These are phyloP conservation scores for Lepus oiostolus DNA, from an alignment of 2,797 vertebrate species.

Conservation along the genomic window DNA sequence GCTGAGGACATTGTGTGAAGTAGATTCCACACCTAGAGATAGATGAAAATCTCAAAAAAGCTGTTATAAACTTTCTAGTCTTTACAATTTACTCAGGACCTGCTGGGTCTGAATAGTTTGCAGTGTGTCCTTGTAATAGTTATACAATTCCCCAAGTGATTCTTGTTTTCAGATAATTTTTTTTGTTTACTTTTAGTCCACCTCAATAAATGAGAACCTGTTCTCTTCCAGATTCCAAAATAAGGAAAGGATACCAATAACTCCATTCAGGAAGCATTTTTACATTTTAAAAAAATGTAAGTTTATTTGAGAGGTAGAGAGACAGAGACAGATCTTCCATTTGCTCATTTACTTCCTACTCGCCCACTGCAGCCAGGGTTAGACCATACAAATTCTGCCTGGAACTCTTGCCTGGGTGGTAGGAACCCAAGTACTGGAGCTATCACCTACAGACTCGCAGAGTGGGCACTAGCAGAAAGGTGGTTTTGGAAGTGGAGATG, in stretches of 20 bases:
- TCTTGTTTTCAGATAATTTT: not conserved
- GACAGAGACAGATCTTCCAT: too few species aligned
- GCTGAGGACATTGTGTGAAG: not conserved
- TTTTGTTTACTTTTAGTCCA: not conserved
- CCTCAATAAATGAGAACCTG: not conserved
- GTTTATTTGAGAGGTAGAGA: too few species aligned
- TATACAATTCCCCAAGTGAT: not conserved
- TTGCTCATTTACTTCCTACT: too few species aligned
- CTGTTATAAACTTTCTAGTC: not conserved
- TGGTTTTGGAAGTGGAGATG: too few species aligned
- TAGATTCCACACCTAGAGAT: not conserved
- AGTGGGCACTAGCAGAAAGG: too few species aligned
- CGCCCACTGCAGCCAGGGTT: too few species aligned
- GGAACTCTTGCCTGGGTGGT: too few species aligned
- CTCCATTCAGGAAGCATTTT: not conserved
- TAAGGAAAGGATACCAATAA: not conserved
- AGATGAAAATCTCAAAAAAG: not conserved
- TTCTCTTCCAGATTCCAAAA: not conserved
- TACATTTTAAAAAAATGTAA: not conserved
- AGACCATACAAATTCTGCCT: too few species aligned
- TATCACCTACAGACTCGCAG: too few species aligned
- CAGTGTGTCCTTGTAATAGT: not conserved
- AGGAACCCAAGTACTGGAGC: too few species aligned
- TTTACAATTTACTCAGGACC: not conserved
- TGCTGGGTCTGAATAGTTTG: not conserved